Conservation (phyloP, 1,140 invertebrate species). For the Helicoverpa zea region DNA sequence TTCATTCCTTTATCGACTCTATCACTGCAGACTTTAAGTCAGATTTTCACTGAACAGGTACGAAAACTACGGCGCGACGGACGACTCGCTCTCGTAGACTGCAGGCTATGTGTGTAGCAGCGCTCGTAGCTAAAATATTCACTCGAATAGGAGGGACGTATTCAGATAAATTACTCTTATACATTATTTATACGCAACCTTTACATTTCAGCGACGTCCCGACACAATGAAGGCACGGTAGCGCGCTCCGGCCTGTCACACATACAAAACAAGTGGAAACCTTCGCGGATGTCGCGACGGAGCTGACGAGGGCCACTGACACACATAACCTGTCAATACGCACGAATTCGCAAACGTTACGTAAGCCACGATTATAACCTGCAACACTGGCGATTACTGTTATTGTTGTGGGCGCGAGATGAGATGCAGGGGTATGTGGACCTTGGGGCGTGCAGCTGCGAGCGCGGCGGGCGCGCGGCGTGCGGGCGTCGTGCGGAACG, state of each 20-base stretch:
- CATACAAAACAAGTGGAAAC: conserved; percentile 38
- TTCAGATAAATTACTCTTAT: conserved; percentile 25
- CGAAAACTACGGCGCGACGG: conserved; percentile 48
- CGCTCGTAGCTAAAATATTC: conserved; percentile 20
- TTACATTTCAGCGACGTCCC: conserved; percentile 27
- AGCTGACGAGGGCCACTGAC: conserved; percentile 51
- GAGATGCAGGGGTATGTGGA: conserved; percentile 57
- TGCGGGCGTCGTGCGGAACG: conserved; percentile 58
- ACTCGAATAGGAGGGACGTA: conserved; percentile 1
- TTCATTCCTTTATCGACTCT: conserved; percentile 38
- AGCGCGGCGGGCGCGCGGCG: conserved; percentile 59
- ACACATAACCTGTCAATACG: conserved; percentile 74
- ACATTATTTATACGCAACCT: conserved; percentile 34
- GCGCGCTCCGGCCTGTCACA: conserved; percentile 14
- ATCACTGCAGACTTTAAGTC: conserved; percentile 22
- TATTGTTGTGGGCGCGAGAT: conserved; percentile 57
- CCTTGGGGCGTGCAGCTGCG: conserved; percentile 60
- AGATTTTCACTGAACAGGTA: conserved; percentile 46
- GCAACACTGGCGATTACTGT: conserved; percentile 63
- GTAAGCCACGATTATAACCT: conserved; percentile 78
- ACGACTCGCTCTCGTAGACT: conserved; percentile 39
- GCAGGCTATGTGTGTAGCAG: conserved; percentile 57
- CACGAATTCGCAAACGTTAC: conserved; percentile 68
- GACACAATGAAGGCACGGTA: conserved; percentile 30
- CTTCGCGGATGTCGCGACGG: conserved; percentile 46